Base-by-base conservation (phyloP, 2,888 invertebrate species). In the Villa cingulata region DNA sequence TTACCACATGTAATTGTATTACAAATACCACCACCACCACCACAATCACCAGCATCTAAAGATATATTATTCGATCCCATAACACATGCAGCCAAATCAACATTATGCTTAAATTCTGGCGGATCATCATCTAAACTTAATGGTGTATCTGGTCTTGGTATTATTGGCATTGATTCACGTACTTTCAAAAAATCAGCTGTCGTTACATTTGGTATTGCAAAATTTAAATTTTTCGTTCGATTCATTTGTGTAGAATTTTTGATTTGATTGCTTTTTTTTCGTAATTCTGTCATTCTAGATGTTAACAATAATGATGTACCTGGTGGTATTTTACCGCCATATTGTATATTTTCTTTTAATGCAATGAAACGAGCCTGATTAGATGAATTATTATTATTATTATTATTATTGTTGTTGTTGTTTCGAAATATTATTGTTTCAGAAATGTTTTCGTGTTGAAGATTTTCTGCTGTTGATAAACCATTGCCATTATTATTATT, bases 61-160 rank as follows among this genome's bases (percentile, higher is more conserved):
- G 60, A 58, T 3, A 68, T 68, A 37, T 66, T 66, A 52, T 69
- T 69, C 52, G 69, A 69, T 48, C 70, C 70, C 59, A 65, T 64
- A 10, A 68, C 59, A 48, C 68, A 70, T 47, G 67, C 69, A 15
- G 60, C 57, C 51, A 70, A 53, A 54, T 69, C 68, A 17, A 67
- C 64, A 42, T 57, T 59, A 49, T 70, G 70, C 16, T 60, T 62
- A 51, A 67, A 67, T 38, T 62, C 64, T 14, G 59, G 56, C 2
- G 57, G 57, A 50, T 66, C 66, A 44, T 65, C 65, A 39, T 61
- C 59, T 4, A 65, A 53, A 49, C 66, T 65, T 27, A 59, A 59
- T 1, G 66, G 67, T 27, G 66, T 66, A 41, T 68, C 66, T 15
- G 65, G 64, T 41, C 57, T 34, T 17, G 51, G 34, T n/a, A n/a